These are phyloP conservation scores for Pseudochaenichthys georgianus DNA, from an alignment of 2,797 vertebrate species.

Conservation along the genomic window DNA sequence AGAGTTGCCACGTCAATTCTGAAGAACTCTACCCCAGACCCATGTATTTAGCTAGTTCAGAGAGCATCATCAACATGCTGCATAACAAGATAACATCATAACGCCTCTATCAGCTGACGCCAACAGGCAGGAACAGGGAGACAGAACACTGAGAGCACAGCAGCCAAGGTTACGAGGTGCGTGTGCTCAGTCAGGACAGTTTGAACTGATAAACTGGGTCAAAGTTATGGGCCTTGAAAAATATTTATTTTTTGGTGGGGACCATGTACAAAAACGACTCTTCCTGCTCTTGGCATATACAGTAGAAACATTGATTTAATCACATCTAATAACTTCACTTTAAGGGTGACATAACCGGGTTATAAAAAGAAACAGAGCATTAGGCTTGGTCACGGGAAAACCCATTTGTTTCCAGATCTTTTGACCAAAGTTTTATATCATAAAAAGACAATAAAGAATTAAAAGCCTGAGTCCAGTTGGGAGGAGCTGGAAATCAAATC, in stretches of 20 bases:
- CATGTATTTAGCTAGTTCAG: too few species aligned
- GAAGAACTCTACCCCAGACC: too few species aligned
- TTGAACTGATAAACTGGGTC: too few species aligned
- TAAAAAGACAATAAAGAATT: constrained; percentile 37
- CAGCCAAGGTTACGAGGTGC: too few species aligned
- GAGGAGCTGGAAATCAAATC: constrained; percentile 58
- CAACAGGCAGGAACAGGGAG: too few species aligned
- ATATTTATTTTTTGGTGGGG: not conserved
- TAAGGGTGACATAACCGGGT: not conserved
- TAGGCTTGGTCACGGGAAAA: not conserved
- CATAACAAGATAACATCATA: too few species aligned
- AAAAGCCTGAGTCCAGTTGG: constrained; percentile 41
- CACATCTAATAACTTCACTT: not conserved
- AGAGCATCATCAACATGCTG: too few species aligned
- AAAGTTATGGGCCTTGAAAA: too few species aligned
- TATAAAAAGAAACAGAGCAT: not conserved
- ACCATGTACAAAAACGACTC: constrained; percentile 4
- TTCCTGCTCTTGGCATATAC: constrained; percentile 2
- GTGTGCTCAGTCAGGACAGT: too few species aligned
- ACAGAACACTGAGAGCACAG: too few species aligned
- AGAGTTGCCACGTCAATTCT: too few species aligned
- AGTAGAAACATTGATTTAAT: not conserved
- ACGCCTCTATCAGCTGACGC: too few species aligned
- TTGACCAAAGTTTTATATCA: constrained; percentile 28
- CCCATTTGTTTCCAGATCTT: constrained; percentile 25